Percentiles rank a stretch among this genome's conserved stretches.
Conservation (phyloP, 2,113 vertebrate species). For the Neodon shergylaensis region DNA sequence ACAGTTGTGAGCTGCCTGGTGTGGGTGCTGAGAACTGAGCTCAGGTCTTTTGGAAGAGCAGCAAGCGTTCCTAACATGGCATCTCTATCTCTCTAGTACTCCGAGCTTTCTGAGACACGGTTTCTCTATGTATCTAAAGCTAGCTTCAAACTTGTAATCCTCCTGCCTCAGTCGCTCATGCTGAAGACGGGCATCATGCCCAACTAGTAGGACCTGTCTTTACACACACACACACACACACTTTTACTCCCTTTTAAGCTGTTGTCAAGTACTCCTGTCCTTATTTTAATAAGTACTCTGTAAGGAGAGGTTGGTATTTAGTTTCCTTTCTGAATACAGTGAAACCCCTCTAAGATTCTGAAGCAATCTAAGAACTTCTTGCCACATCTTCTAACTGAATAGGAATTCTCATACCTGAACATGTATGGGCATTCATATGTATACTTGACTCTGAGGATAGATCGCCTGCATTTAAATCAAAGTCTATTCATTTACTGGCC, state of each 20-base stretch:
- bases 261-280: neutral
- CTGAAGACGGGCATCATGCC: neutral
- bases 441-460: neutral
- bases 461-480: neutral
- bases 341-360: neutral
- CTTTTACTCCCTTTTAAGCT: neutral
- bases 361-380: neutral
- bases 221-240: neutral
- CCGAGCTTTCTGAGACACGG: neutral
- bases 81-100: neutral
- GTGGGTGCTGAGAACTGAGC: neutral
- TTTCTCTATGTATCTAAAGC: neutral
- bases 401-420: rapidly evolving
- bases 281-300: neutral
- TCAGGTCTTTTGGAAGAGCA: neutral
- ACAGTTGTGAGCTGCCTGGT: neutral
- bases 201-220: neutral
- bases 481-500: too few species aligned
- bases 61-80: neutral
- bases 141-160: neutral
- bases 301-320: neutral
- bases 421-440: neutral
- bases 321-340: neutral
- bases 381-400: neutral
- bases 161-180: neutral